A percentile compares a stretch with the other conserved stretches of the same genome.
Conservation (phyloP, 2,888 invertebrate species). For the Oxystoma pomonae region DNA sequence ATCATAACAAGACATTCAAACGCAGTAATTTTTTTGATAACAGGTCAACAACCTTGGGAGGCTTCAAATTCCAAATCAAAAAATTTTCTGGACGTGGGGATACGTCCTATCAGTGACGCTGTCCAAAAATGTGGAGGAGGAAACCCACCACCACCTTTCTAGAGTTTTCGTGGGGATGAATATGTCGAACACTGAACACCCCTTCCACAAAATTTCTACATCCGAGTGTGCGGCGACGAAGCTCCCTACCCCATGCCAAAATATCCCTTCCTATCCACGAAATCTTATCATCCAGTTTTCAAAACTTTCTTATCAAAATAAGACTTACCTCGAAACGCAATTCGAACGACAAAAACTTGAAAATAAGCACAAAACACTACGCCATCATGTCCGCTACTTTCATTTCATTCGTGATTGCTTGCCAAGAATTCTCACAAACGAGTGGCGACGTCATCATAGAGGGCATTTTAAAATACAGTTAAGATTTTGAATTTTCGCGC, state of each 20-base stretch:
- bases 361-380: slow-evolving; percentile 33
- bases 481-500: slow-evolving; percentile 31
- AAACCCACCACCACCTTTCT: slow-evolving; percentile 34
- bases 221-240: slow-evolving; percentile 13
- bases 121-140: slow-evolving; percentile 43
- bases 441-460: slow-evolving; percentile 33
- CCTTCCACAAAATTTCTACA: slow-evolving; percentile 47
- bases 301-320: neutral
- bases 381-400: slow-evolving; percentile 42
- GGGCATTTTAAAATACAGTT: slow-evolving; percentile 35
- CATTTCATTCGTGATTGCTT: slow-evolving; percentile 27
- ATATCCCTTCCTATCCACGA: neutral
- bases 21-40: slow-evolving; percentile 23
- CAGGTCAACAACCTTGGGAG: slow-evolving; percentile 42
- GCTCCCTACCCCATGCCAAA: slow-evolving; percentile 39
- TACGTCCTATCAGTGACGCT: slow-evolving; percentile 39
- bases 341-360: slow-evolving; percentile 16
- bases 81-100: neutral
- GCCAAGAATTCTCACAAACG: slow-evolving; percentile 33
- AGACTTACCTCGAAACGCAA: slow-evolving; percentile 24
- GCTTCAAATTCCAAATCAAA: neutral
- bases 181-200: slow-evolving; percentile 47
- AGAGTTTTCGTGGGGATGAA: slow-evolving; percentile 49
- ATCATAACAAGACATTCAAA: neutral
- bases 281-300: neutral